Evolutionary conservation across 1,140 invertebrate species (phyloP), one percentile per base, ranked within the genome.

Genomic region (Archegozetes longisetosus): DNA sequence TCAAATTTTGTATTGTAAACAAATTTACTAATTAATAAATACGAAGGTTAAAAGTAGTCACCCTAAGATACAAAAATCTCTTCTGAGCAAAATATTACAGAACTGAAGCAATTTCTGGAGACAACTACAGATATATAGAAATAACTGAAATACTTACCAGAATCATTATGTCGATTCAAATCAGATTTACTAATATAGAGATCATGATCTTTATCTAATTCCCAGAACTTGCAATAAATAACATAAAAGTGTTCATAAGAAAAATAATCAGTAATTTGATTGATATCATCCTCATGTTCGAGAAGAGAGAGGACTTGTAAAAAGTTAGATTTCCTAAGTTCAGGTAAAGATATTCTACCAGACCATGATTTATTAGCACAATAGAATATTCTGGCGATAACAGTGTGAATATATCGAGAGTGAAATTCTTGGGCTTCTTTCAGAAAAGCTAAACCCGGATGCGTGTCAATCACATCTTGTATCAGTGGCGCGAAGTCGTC

Each of bases 211-310:
- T 88, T 82, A 74, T 99, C 96, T 64, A 99, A 74, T 74, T 98
- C 95, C 95, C 96, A 99, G 74, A 99, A 99, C 75, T 98, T 98
- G 76, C 96, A 99, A 72, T 99, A 99, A 69, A 98, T 98, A 24
- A 99, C 96, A 76, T 99, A 99, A 74, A 99, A 99, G 76, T 99
- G 95, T 73, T 98, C 94, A 73, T 98, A 98, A 69, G 91, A 96
- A 75, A 98, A 98, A 73, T 86, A 98, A 66, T 94, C 89, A 61
- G 90, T 96, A 50, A 98, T 85, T 67, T 77, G 73, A 76, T 98
- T 98, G 66, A 98, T 98, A 68, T 98, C 94, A 66, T 94, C 88
- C 70, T 95, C 90, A 62, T 89, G 84, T 71, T 81, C 78, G 32
- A 81, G 60, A 24, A 70, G 61, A 14, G 68, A 58, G 25, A 82